Conservation (phyloP, 2,888 invertebrate species). For the Agapetus fuscipes region DNA sequence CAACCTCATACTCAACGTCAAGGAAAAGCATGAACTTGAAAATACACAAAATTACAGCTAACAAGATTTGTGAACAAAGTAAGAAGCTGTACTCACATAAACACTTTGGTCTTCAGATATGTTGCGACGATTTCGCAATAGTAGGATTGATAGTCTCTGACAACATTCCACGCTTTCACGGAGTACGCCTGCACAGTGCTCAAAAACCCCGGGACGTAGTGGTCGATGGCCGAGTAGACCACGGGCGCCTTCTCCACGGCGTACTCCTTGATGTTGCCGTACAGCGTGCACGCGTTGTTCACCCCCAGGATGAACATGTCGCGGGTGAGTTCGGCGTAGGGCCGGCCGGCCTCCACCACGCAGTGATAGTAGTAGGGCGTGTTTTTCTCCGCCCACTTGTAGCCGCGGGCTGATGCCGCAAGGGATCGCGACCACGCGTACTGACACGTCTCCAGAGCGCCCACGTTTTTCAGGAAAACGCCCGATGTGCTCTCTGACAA, state of each 20-base stretch:
- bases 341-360: constrained; percentile 45
- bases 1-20: no score
- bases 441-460: constrained; percentile 53
- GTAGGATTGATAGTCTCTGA: constrained; percentile 40
- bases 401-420: constrained; percentile 51
- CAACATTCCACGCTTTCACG: constrained; percentile 33
- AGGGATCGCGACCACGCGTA: constrained; percentile 51
- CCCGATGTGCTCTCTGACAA: constrained; percentile 54
- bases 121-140: constrained; percentile 45
- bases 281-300: constrained; percentile 42
- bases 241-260: constrained; percentile 41
- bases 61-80: no score
- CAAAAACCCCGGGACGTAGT: constrained; percentile 62
- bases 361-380: constrained; percentile 57
- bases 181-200: constrained; percentile 48
- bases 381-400: constrained; percentile 57
- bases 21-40: no score
- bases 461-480: constrained; percentile 53
- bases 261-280: constrained; percentile 41
- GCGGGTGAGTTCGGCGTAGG: constrained; percentile 50
- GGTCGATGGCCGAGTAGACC: constrained; percentile 46
- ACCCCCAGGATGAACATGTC: constrained; percentile 46
- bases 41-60: no score
- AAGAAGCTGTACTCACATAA: constrained; percentile 55
- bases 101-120: constrained; percentile 64